Percentiles rank a stretch among this genome's conserved stretches.
phyloP scores from a whole-genome alignment of 1,140 invertebrate species.

The Ostrea edulis region DNA sequence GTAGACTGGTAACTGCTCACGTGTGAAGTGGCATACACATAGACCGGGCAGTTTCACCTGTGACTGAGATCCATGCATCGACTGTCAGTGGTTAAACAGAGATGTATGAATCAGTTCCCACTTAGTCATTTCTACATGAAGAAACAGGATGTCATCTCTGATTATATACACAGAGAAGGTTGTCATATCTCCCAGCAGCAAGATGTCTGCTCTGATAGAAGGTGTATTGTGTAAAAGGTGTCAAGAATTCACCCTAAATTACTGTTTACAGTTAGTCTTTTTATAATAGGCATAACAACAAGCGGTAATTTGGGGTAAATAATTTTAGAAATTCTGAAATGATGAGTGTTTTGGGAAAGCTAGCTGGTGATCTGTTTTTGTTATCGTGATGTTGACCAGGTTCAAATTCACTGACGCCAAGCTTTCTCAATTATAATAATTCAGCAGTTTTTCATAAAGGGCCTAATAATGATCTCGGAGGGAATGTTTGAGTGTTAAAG shows the following conservation, averaged over 20 bases:
- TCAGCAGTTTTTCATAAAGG: background rate
- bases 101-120: slow-evolving; percentile 2
- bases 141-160: background rate
- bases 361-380: background rate
- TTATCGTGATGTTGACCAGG: background rate
- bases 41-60: background rate
- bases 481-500: background rate
- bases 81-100: background rate
- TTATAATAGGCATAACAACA: background rate
- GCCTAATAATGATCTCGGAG: background rate
- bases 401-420: slow-evolving; percentile 20
- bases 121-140: slow-evolving; percentile 12
- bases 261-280: background rate
- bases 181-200: background rate
- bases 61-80: background rate
- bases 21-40: background rate
- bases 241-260: background rate
- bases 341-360: slow-evolving; percentile 1
- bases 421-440: slow-evolving; percentile 9
- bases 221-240: background rate
- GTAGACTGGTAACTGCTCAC: background rate
- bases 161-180: background rate
- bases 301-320: slow-evolving; percentile 1
- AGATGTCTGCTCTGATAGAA: background rate
- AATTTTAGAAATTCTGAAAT: slow-evolving; percentile 17